Percentiles rank a stretch among this genome's conserved stretches.
These are phyloP conservation scores for Thaumatotibia leucotreta DNA, from an alignment of 1,140 invertebrate species.

Conservation along the genomic window DNA sequence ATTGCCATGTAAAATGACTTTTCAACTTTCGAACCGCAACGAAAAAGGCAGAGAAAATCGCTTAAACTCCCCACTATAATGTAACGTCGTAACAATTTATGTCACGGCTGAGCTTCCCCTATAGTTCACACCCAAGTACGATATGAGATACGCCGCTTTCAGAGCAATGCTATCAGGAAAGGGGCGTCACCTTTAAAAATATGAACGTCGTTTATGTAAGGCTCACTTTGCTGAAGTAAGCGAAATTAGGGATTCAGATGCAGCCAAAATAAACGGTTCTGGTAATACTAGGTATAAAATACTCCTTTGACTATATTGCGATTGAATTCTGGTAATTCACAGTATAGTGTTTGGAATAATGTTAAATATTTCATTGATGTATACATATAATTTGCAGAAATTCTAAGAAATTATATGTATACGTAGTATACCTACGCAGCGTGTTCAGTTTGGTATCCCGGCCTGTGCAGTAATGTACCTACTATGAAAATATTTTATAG, in stretches of 20 bases:
- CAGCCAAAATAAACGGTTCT: not conserved
- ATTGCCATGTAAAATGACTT: not conserved
- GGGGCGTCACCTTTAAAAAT: conserved; percentile 24
- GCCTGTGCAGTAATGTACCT: too few species aligned
- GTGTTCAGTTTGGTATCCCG: too few species aligned
- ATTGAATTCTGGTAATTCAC: too few species aligned
- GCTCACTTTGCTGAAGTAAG: conserved; percentile 21
- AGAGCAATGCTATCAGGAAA: conserved; percentile 14
- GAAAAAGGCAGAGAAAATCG: not conserved
- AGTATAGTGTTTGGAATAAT: too few species aligned
- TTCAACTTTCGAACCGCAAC: not conserved
- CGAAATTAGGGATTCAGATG: conserved; percentile 11
- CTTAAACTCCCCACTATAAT: conserved; percentile 1
- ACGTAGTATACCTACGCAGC: too few species aligned
- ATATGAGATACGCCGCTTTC: conserved; percentile 2
- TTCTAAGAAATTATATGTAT: too few species aligned
- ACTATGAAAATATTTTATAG: too few species aligned
- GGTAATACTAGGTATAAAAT: not conserved
- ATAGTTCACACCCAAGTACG: conserved; percentile 10
- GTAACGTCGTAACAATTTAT: conserved; percentile 13
- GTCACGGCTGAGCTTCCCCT: conserved; percentile 2
- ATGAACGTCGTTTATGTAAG: conserved; percentile 16
- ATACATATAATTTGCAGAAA: too few species aligned
- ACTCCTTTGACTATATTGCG: not conserved
- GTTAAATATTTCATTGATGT: too few species aligned